Conservation (phyloP, 2,797 vertebrate species). For the Acipenser oxyrinchus region DNA sequence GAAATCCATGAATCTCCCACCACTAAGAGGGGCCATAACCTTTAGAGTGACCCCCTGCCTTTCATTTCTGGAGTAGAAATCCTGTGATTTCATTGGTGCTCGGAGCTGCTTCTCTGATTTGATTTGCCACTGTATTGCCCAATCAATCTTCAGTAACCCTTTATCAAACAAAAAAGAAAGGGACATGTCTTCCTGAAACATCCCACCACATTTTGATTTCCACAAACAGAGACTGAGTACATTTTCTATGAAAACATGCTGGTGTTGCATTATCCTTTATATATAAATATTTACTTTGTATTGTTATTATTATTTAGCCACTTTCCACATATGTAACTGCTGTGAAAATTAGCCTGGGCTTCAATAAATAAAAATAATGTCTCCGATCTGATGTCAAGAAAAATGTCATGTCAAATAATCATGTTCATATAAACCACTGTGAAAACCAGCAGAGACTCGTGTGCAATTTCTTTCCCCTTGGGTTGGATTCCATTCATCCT, state of each 20-base stretch:
- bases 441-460: conserved; percentile 37
- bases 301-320: conserved; percentile 20
- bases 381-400: conserved; percentile 30
- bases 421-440: conserved; percentile 60
- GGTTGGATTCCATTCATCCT: too few relatives aligned
- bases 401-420: conserved; percentile 44
- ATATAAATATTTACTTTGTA: conserved; percentile 20
- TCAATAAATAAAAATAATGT: conserved; percentile 2
- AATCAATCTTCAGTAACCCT: background rate
- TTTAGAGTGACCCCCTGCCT: too few relatives aligned
- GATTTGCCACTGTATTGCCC: background rate
- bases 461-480: too few relatives aligned
- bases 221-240: conserved; percentile 13
- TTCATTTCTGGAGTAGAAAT: background rate
- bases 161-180: background rate
- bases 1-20: too few relatives aligned
- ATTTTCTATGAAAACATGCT: conserved; percentile 15
- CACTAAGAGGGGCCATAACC: too few relatives aligned
- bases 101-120: background rate
- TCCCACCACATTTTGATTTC: background rate
- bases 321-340: conserved; percentile 18
- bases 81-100: background rate
- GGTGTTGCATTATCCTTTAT: conserved; percentile 21
- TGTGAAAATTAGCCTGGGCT: conserved; percentile 7
- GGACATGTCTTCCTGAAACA: conserved; percentile 14